Base-by-base conservation (phyloP, 2,888 invertebrate species). In the Tachina lurida region DNA sequence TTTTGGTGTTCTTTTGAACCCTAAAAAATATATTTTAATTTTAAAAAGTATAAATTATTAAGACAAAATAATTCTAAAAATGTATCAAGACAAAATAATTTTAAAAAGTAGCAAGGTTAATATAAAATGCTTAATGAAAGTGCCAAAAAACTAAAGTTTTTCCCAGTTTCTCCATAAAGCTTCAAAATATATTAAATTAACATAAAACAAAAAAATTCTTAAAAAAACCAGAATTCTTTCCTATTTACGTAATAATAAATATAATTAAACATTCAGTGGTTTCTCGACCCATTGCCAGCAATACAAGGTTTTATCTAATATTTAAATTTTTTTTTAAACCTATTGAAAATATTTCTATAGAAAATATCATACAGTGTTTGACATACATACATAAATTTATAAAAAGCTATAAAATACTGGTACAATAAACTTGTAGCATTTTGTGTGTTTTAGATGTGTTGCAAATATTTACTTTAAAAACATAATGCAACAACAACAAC, bases 221-320 rank as follows among this genome's bases (percentile, higher is more conserved):
- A 3, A 13, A 17, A 19, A 63, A 45, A 19, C 31, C n/a, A 17
- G 31, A 15, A 13, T 15, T 70, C 15, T 45, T 41, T 9, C 31
- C 17, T 19, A 54, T 31, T 47, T 71, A 8, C 31, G 3, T 10
- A 15, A 15, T 22, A 22, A 22, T 2, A 31, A 31, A 10, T 56
- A 45, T 63, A 71, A 71, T 63, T 63, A 79, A 63, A 71, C 47
- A 63, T 79, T 45, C 56, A 71, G 45, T 65, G 63, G 45, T 45
- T 56, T 63, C 7, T 31, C 31, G 79, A 63, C 56, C 56, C 31
- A 65, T 58, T 79, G 79, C 10, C 71, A 39, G 58, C 39, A 77
- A 68, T 43, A 15, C 45, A 47, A 39, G 56, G 17, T 39, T 41
- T 54, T 56, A 10, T 47, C 12, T 56, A 47, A 54, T 15, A 47